phyloP scores from a whole-genome alignment of 2,797 vertebrate species.

The Catharus ustulatus region DNA sequence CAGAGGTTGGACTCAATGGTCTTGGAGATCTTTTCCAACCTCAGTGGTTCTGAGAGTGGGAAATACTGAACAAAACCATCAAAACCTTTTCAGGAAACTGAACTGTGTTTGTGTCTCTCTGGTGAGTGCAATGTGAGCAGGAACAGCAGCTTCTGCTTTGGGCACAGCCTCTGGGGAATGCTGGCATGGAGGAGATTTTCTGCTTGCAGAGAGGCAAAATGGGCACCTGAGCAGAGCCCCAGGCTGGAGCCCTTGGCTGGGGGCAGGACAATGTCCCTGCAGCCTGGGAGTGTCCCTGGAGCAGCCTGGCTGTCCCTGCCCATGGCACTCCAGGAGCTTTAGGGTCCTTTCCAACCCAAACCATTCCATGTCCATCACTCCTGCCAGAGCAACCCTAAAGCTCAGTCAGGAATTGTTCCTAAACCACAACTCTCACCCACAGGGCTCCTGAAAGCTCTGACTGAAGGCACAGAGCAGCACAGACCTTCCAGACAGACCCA shows the following conservation, averaged over 20 bases:
- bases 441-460: not conserved
- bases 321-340: not conserved
- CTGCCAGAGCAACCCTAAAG: not conserved
- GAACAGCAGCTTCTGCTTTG: not conserved
- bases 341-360: not conserved
- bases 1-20: fast-evolving
- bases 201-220: fast-evolving
- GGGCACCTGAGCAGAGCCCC: not conserved
- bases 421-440: not conserved
- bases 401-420: not conserved
- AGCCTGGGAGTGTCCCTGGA: not conserved
- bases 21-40: not conserved
- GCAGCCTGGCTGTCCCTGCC: not conserved
- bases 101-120: fast-evolving
- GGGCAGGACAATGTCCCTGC: not conserved
- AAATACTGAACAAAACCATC: not conserved
- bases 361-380: not conserved
- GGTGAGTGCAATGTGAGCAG: not conserved
- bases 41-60: not conserved
- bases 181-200: not conserved
- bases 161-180: not conserved
- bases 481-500: not conserved
- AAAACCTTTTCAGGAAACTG: not conserved
- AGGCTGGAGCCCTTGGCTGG: not conserved
- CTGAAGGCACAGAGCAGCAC: not conserved